Base-by-base conservation (phyloP, 1,140 invertebrate species). In the Camponotus pennsylvanicus region DNA sequence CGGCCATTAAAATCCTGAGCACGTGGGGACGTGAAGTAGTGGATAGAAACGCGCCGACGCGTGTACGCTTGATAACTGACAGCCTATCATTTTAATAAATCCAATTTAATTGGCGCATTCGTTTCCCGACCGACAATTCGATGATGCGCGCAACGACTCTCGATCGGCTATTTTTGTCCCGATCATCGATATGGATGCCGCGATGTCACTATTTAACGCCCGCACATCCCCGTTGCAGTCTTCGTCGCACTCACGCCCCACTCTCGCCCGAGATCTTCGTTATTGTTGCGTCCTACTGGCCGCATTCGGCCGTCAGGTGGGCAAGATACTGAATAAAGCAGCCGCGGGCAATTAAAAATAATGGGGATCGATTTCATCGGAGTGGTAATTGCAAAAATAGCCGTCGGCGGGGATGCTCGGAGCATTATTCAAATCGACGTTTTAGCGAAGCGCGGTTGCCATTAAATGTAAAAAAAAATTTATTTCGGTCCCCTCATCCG, bases 81-180 rank as follows among this genome's bases (percentile, higher is more conserved):
- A 78, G 67, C 61, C 73, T 85, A 86, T 89, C 88, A 78, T 89
- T 89, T 88, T 89, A 89, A 89, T 89, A 89, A 89, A 86, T 89
- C 87, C 76, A 71, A 86, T 89, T 75, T 89, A 89, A 89, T 89
- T 77, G 87, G 75, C 57, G 5, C 49, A 73, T 78, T 42, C 75
- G 52, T 71, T 78, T 86, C 71, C 49, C 82, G 57, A 40, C 42
- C 40, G 59, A 76, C 59, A 55, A 69, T 42, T 77, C 87, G 87
- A 86, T 73, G 76, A 61, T 69, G 87, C 83, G 83, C 76, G 83
- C 75, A 71, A 85, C 82, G 42, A 45, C 52, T 69, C 67, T 78
- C 76, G 55, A 84, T 61, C 75, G 76, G 61, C 66, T 88, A 88
- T 89, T 89, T 82, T 88, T 78, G 64, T 75, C 61, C 55, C 37